These are phyloP conservation scores for Leptocoma aspasia DNA, from an alignment of 2,113 vertebrate species.

Conservation along the genomic window DNA sequence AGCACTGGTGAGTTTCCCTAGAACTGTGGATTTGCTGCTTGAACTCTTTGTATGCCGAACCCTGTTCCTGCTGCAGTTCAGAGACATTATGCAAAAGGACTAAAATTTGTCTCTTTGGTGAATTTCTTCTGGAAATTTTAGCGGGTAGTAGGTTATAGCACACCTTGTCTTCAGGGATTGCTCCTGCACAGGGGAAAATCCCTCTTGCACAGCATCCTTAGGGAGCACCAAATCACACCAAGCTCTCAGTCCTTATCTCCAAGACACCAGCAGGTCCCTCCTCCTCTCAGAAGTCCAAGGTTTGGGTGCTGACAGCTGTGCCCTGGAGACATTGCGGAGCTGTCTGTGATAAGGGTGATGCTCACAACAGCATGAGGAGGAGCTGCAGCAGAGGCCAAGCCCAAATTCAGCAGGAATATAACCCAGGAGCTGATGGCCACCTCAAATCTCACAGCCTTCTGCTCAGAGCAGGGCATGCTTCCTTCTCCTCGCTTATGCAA, in stretches of 20 bases:
- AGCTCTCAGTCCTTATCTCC: background rate
- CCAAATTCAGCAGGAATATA: background rate
- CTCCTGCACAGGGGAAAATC: background rate
- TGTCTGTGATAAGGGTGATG: background rate
- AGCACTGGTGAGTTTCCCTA: background rate
- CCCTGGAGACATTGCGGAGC: background rate
- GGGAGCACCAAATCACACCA: background rate
- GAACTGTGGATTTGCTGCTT: background rate
- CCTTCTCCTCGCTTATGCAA: background rate
- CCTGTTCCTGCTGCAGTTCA: background rate
- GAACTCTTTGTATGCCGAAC: background rate
- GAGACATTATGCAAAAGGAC: background rate
- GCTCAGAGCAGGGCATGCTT: background rate
- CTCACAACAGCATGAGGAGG: background rate
- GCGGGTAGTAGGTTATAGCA: background rate
- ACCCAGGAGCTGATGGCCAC: background rate
- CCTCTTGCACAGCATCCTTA: background rate
- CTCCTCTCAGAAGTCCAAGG: background rate
- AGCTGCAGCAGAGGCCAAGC: background rate
- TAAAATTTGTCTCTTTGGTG: background rate
- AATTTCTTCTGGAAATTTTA: background rate
- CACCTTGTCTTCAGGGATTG: background rate
- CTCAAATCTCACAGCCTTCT: background rate
- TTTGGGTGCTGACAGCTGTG: background rate
- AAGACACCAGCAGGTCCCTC: background rate